Evolutionary conservation across 1,140 invertebrate species (phyloP), one percentile per base, ranked within the genome.

Genomic region (Pogonus chalceus): DNA sequence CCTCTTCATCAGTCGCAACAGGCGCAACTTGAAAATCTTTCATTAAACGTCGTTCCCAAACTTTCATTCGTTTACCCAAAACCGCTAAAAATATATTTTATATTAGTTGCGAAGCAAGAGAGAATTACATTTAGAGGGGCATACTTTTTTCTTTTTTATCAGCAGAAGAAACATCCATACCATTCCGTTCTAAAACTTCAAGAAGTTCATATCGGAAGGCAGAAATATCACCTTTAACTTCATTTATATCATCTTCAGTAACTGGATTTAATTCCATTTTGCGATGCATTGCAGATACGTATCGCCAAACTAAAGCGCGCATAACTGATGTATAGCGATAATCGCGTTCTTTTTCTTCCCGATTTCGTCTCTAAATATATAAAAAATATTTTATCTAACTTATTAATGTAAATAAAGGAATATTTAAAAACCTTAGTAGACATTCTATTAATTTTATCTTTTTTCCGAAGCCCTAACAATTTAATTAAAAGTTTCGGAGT

Each of bases 191-290:
- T 23, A 94, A 80, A 16, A 94, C 83, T 60, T 94, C 89, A 0
- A 94, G 71, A 55, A 95, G 76, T 68, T 94, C 90, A 64, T 85
- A 90, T 58, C 84, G 77, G 72, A 90, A 80, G 0, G 85, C 76
- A 0, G 84, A 87, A 16, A 95, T 84, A 60, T 94, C 90, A 62
- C 86, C 84, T 67, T 95, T 96, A 1, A 96, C 79, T 72, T 96
- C 92, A 60, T 92, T 93, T 47, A 96, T 79, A 61, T 95, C 88
- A 60, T 96, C 92, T 67, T 95, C 91, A 14, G 90, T 92, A 0
- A 95, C 88, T 0, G 80, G 75, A 59, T 81, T 80, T 58, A 86
- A 79, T 58, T 90, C 87, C 57, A 79, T 77, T 62, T 85, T 82
- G 37, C 83, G 73, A 61, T 91, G 88, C 72, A 85, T 82, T 23